Conservation (phyloP, 2,797 vertebrate species). For the Helicolenus hilgendorfi region DNA sequence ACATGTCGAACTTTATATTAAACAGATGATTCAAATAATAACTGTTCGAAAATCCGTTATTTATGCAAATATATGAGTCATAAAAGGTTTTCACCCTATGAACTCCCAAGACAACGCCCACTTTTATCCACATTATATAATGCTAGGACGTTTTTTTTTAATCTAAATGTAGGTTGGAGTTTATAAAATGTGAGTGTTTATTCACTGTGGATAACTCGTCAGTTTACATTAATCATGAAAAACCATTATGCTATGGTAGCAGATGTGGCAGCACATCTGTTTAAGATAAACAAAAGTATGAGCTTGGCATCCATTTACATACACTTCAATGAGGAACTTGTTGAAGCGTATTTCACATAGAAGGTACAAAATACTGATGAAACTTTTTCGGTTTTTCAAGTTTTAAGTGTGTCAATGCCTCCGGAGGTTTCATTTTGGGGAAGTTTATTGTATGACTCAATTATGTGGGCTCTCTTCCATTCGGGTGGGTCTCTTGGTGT, state of each 20-base stretch:
- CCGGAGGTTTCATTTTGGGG: constrained; percentile 56
- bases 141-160: not conserved
- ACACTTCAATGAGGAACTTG: not conserved
- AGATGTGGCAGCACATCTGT: not conserved
- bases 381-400: not conserved
- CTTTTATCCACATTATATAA: constrained; percentile 50
- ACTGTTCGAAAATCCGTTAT: constrained; percentile 52
- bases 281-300: not conserved
- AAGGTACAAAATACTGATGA: not conserved
- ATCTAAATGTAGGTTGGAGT: not conserved
- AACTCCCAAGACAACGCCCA: constrained; percentile 67
- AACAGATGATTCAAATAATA: not conserved
- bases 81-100: constrained; percentile 4
- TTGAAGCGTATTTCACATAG: not conserved
- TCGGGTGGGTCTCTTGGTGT: constrained; percentile 66
- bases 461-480: constrained; percentile 75
- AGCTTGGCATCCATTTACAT: too few species aligned
- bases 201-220: not conserved
- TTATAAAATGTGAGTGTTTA: not conserved
- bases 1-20: accelerated
- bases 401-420: not conserved
- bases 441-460: constrained; percentile 83
- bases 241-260: not conserved
- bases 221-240: not conserved
- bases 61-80: constrained; percentile 75